Evolutionary conservation across 2,888 invertebrate species (phyloP).

Genomic region (Hipparchia semele): DNA sequence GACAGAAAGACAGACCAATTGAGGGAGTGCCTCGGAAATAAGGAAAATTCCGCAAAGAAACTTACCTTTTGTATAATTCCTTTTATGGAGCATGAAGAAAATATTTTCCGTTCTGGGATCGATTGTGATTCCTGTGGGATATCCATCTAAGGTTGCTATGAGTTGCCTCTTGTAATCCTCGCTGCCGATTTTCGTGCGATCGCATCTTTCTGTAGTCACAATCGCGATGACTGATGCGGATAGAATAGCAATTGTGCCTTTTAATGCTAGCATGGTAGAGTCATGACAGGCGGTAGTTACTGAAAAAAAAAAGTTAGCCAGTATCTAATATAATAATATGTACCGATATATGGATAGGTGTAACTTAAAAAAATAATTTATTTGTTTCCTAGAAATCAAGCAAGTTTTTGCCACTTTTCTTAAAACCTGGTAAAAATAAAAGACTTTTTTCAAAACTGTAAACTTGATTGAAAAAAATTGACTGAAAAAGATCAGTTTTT

Average conservation of each 20-base stretch:
- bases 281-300: constrained; percentile 52
- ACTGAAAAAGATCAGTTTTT: no score
- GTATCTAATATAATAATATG: no score
- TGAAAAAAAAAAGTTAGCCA: background rate
- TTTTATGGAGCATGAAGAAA: constrained; percentile 72
- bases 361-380: no score
- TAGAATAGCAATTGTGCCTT: constrained; percentile 43
- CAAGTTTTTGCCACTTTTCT: no score
- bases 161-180: constrained; percentile 71
- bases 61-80: constrained; percentile 71
- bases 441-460: no score
- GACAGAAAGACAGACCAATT: no score
- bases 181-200: constrained; percentile 66
- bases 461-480: no score
- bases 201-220: constrained; percentile 61
- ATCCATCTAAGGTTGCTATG: constrained; percentile 72
- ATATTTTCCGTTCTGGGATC: constrained; percentile 71
- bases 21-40: no score
- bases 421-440: no score
- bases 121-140: constrained; percentile 67
- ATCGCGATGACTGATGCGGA: constrained; percentile 44
- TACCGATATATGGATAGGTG: no score
- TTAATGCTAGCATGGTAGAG: constrained; percentile 50
- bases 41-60: background rate
- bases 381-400: no score